Evolutionary conservation across 2,888 invertebrate species (phyloP), one percentile per base, ranked within the genome.

Genomic region (Tethea ocularis): DNA sequence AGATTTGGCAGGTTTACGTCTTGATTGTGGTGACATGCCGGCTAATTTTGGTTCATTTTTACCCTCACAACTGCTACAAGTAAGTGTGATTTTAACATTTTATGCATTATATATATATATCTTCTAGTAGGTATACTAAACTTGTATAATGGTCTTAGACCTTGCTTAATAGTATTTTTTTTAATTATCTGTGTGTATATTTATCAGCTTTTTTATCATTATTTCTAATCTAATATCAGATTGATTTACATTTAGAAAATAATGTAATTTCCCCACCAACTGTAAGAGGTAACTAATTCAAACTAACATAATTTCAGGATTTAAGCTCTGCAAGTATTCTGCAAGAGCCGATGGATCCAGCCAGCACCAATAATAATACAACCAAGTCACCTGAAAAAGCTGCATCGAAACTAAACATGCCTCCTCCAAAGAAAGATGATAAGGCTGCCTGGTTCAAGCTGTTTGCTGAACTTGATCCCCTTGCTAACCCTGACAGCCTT

Each of bases 381-480:
- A 58, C 68, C 11, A 72, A 77, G 58, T 64, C 75, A 22, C 61
- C 71, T 0, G 67, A 33, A 33, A 33, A 68, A 51, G 70, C 75
- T 46, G 68, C 77, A 56, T 67, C 72, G 3, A 80, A 80, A 24
- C 67, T 78, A 2, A 64, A 58, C 17, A 68, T 75, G 63, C 74
- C 73, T 15, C 78, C 84, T 62, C 88, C 92, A 46, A 93, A 94
- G 69, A 94, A 93, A 71, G 94, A 93, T 61, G 94, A 94, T 63
- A 93, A 91, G 75, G 89, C 92, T 3, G 93, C 93, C 20, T 99
- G 98, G 98, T 96, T 97, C 81, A 97, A 97, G 86, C 91, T 98
- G 58, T 98, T 99, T 91, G 97, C 98, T 46, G 98, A 98, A 86
- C 88, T 99, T 61, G 98, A 99, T 91, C 98, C 98, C 0, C 91